A percentile compares a stretch with the other conserved stretches of the same genome.
phyloP scores from a whole-genome alignment of 2,113 vertebrate species.

The Mastomys natalensis region DNA sequence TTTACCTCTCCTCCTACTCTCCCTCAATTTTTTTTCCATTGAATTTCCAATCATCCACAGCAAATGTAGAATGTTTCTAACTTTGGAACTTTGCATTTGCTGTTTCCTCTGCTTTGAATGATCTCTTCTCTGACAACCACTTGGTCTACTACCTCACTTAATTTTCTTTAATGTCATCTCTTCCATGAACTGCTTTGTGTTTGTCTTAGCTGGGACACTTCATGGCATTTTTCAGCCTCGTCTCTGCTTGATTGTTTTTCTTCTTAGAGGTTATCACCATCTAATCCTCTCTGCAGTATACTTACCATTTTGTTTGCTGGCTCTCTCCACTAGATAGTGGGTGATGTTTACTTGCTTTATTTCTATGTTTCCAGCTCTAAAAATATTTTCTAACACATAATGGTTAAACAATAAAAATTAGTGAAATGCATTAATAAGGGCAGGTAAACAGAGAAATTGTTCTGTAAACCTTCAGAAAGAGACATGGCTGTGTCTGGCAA shows the following conservation, averaged over 20 bases:
- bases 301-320: slow-evolving; percentile 27
- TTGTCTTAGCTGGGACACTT: not conserved
- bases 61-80: not conserved
- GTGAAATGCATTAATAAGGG: not conserved
- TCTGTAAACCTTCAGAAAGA: slow-evolving; percentile 36
- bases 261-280: not conserved
- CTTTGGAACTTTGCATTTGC: not conserved
- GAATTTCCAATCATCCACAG: not conserved
- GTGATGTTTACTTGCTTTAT: slow-evolving; percentile 9
- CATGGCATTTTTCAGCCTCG: not conserved
- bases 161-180: slow-evolving; percentile 43
- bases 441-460: slow-evolving; percentile 16
- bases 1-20: not conserved
- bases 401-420: not conserved
- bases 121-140: not conserved
- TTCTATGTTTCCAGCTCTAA: not conserved
- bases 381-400: not conserved
- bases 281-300: not conserved
- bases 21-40: not conserved
- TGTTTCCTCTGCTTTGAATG: not conserved
- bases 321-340: not conserved
- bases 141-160: not conserved
- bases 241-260: not conserved
- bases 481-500: not conserved
- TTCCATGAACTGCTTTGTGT: not conserved